Conservation (phyloP, 30 jellyfish, hydroid and myxozoan genomes). For the Chironex yamaguchii region DNA sequence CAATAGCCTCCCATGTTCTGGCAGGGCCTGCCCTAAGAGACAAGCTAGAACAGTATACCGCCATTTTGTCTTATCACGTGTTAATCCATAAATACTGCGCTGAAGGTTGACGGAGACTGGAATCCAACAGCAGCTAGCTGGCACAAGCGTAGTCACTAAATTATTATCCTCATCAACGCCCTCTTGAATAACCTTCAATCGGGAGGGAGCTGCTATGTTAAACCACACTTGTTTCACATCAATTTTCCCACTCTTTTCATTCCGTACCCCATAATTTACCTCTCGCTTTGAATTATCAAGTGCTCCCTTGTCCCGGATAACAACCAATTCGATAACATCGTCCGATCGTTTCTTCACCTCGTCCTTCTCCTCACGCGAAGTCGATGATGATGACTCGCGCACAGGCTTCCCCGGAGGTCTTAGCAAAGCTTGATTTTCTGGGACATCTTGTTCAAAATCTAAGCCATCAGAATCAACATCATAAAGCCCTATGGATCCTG, state of each 20-base stretch:
- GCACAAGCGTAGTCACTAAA: constrained; percentile 79
- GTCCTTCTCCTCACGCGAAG: too few species aligned
- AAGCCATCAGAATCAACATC: too few species aligned
- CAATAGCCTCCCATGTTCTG: constrained; percentile 87
- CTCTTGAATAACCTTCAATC: constrained; percentile 68
- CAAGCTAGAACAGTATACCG: constrained; percentile 80
- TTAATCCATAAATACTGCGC: constrained; percentile 23
- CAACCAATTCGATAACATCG: too few species aligned
- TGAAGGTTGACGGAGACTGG: constrained; percentile 67
- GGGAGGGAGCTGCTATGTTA: constrained; percentile 92
- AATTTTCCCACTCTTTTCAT: constrained; percentile 39
- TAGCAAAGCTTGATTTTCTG: too few species aligned
- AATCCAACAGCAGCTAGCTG: constrained; percentile 88
- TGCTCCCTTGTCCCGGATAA: too few species aligned
- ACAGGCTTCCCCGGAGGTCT: too few species aligned
- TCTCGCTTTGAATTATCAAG: too few species aligned
- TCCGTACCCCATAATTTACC: too few species aligned
- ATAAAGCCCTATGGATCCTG: too few species aligned
- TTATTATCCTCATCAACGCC: constrained; percentile 76
- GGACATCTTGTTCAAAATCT: too few species aligned
- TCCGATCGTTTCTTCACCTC: too few species aligned
- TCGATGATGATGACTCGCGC: too few species aligned
- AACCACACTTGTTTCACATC: constrained; percentile 71
- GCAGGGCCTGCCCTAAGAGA: constrained; percentile 88
- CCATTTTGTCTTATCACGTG: background rate